Percentiles rank a stretch among this genome's conserved stretches.
Evolutionary conservation across 2,797 vertebrate species (phyloP).

Genomic region (Threskiornis aethiopicus): DNA sequence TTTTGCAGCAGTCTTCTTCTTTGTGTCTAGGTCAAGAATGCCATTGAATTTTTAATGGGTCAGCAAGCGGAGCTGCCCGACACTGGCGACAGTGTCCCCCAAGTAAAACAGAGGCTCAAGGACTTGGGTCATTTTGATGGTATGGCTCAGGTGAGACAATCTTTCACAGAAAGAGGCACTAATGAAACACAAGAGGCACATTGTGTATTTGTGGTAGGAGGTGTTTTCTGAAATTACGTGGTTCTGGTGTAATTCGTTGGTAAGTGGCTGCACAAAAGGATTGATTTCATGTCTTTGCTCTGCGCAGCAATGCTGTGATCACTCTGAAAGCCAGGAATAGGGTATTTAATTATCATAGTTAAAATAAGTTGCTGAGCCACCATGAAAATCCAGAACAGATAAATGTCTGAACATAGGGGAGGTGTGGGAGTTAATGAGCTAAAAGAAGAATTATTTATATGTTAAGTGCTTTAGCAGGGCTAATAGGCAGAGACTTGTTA

Average conservation of each 20-base stretch:
- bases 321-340: not conserved
- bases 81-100: constrained; percentile 77
- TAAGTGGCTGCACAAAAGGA: not conserved
- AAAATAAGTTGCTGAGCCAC: constrained; percentile 54
- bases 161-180: not conserved
- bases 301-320: not conserved
- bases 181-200: not conserved
- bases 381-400: constrained; percentile 30
- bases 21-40: constrained; percentile 81
- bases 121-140: constrained; percentile 82
- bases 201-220: not conserved
- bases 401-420: constrained; percentile 45
- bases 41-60: constrained; percentile 81
- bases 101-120: constrained; percentile 85
- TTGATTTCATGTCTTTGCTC: constrained; percentile 4
- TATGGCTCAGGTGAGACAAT: constrained; percentile 81
- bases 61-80: constrained; percentile 82
- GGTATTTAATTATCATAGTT: constrained; percentile 39
- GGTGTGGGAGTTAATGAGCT: constrained; percentile 51
- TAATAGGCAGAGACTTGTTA: constrained; percentile 48
- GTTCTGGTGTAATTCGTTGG: not conserved
- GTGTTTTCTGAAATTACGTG: not conserved
- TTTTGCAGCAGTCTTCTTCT: constrained; percentile 26
- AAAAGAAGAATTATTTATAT: constrained; percentile 49
- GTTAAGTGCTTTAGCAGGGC: constrained; percentile 21